Evolutionary conservation across 2,888 invertebrate genomes (phyloP), one percentile per base, ranked within the genome.

Genomic region (Diarsia rubi): DNA sequence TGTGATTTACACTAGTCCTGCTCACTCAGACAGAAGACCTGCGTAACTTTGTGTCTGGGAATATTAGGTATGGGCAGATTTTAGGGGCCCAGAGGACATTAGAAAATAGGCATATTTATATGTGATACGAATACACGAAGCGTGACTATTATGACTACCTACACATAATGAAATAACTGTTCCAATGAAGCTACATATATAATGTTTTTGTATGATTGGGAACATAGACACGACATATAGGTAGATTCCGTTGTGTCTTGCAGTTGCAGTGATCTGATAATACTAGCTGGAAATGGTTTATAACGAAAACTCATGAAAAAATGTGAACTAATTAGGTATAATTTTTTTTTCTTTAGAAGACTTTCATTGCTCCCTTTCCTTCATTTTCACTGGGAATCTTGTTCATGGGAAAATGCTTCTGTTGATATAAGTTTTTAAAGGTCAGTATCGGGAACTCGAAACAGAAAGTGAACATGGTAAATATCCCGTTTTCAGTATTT

Each of bases 201-300:
- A 14, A 37, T 5, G 37, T 9, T 70, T 12, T 49, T n/a, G 27
- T 60, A 42, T n/a, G 42, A 60, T 60, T 60, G 47, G 37, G 47
- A 60, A 47, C 69, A 59, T 72, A 69, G 37, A 37, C 57, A 21
- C n/a, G 44, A 68, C 19, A 69, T 24, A 52, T 4, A 37, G 37
- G 21, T 19, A 24, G 31, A 72, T 45, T 69, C 12, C 19, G 31
- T 69, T 63, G 45, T 65, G 37, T 21, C 37, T 65, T 14, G 37
- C n/a, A 69, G n/a, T 65, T 14, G 31, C n/a, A 64, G 24, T 24
- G 19, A 21, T 65, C 9, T 24, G 60, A 27, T 44, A 44, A 11
- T 68, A 16, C 12, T 16, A 54, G 37, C 11, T 31, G 49, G 27
- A 16, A 69, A 47, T 11, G 27, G 16, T 44, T 27, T 42, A 21